These are phyloP conservation scores for Sepiola atlantica DNA, from an alignment of 2,888 invertebrate genomes.

Conservation along the genomic window DNA sequence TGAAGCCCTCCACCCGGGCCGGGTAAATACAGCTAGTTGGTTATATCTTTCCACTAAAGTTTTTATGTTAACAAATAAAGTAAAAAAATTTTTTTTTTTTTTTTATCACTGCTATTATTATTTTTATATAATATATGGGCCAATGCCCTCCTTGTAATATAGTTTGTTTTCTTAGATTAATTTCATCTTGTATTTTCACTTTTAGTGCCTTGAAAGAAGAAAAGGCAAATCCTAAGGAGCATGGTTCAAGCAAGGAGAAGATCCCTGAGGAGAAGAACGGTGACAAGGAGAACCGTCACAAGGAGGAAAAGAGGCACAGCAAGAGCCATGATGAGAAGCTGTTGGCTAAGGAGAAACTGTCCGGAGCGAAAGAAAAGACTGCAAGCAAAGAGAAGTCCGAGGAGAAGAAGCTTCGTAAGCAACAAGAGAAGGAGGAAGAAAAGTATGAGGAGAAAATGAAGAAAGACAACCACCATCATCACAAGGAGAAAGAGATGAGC, in stretches of 20 bases:
- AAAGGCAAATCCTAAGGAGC: background rate
- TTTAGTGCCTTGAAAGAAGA: constrained; percentile 45
- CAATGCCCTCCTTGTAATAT: too few species aligned
- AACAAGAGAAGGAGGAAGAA: constrained; percentile 48
- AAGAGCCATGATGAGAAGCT: constrained; percentile 48
- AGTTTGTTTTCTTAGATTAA: too few species aligned
- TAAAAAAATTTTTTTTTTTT: too few species aligned
- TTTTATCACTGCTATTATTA: too few species aligned
- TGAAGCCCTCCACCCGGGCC: too few species aligned
- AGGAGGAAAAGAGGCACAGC: constrained; percentile 53
- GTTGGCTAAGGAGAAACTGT: constrained; percentile 49
- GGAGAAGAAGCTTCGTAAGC: constrained; percentile 37
- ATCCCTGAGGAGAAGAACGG: constrained; percentile 47
- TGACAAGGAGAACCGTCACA: constrained; percentile 53
- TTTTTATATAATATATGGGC: too few species aligned
- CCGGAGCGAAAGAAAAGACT: constrained; percentile 50
- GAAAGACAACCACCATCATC: constrained; percentile 55
- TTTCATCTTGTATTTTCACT: constrained; percentile 12
- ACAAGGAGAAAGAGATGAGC: constrained; percentile 51
- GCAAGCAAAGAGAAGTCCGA: constrained; percentile 50
- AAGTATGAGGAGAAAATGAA: constrained; percentile 50
- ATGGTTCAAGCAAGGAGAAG: constrained; percentile 40
- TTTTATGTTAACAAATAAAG: too few species aligned
- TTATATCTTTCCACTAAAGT: too few species aligned
- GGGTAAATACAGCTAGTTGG: too few species aligned